phyloP scores from a whole-genome alignment of 2,797 vertebrate species.

The Scleropages formosus region DNA sequence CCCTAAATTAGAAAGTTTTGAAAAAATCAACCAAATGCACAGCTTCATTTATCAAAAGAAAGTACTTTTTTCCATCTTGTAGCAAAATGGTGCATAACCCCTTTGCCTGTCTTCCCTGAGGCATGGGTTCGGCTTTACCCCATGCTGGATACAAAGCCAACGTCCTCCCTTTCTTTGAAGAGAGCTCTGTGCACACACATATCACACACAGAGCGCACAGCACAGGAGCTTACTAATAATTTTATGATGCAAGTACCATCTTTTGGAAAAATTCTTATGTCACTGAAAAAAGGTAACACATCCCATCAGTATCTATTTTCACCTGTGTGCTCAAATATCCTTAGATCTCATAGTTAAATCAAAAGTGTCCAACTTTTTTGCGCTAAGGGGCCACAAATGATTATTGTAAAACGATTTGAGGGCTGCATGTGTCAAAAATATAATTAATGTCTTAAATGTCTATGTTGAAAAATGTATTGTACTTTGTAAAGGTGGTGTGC shows the following conservation, averaged over 20 bases:
- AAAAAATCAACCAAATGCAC: conserved; percentile 34
- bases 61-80: neutral
- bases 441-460: no score
- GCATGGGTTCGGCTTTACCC: conserved; percentile 1
- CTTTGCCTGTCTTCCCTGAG: conserved; percentile 27
- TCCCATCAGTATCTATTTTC: neutral
- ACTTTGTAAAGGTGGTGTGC: no score
- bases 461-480: no score
- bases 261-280: conserved; percentile 4
- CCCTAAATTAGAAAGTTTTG: conserved; percentile 44
- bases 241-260: conserved; percentile 2
- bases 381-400: no score
- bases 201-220: no score
- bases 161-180: conserved; percentile 25
- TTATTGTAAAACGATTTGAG: no score
- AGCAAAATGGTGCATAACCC: conserved; percentile 26
- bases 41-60: conserved; percentile 41
- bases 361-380: no score
- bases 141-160: conserved; percentile 35
- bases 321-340: neutral
- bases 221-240: no score
- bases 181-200: conserved; percentile 14
- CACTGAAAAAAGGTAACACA: neutral
- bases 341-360: neutral
- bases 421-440: no score